Base-by-base conservation (phyloP, 1,140 invertebrate genomes). In the Medauroidea extradentata region DNA sequence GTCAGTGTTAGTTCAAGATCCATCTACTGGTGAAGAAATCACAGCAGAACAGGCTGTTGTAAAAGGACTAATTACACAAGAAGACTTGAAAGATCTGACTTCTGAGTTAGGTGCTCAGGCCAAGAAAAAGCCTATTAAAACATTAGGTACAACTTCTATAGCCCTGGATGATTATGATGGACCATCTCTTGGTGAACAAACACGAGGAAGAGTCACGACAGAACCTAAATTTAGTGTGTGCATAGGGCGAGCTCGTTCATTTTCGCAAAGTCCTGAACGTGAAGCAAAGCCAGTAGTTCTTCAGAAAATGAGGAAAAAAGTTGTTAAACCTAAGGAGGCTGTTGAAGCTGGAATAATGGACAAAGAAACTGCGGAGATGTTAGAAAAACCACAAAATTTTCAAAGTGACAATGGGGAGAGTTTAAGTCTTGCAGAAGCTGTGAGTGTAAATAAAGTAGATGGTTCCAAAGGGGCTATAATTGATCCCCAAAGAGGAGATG, bases 401-500 rank as follows among this genome's bases (percentile, higher is more conserved):
- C 71, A 65, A 50, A 79, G 78, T 65, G 73, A 78, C 60, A 79
- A 80, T 69, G 85, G 82, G 11, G 79, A 80, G 46, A 76, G 79
- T 8, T 67, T 94, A 16, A 85, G 80, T 16, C 77, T 94, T 11
- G 80, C 81, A 59, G 88, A 94, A 73, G 91, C 91, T 14, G 80
- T 96, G 19, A 82, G 85, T 57, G 75, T 79, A 43, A 87, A 89
- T 2, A 79, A 88, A 60, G 79, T 96, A 55, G 84, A 95, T 78
- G 82, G 85, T 11, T 79, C 85, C 25, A 80, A 81, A 51, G 91
- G 94, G 1, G 81, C 82, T 48, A 88, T 98, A 53, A 76, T 86
- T n/a, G 91, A 96, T 78, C 86, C 91, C 16, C 81, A 89, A 69
- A 82, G 85, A 60, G 91, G 93, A 56, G 85, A 92, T 65, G 73